Evolutionary conservation across 2,888 invertebrate species (phyloP), one percentile per base, ranked within the genome.

Genomic region (Luperina nickerlii): DNA sequence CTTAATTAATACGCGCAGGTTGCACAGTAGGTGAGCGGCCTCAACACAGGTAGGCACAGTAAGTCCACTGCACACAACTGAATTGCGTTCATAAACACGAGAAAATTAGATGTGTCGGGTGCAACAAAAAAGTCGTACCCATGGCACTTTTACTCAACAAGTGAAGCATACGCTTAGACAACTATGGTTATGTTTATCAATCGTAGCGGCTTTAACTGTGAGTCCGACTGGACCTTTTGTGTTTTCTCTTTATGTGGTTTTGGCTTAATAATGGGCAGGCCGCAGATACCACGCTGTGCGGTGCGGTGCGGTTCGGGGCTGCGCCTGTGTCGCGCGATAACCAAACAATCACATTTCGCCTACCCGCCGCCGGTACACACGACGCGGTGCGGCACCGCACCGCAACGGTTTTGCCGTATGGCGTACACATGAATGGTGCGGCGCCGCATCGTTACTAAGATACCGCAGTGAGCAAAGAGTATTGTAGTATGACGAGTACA

Each of bases 1-100:
- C 66, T 77, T 80, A 70, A 85, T 75, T 51, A 85, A 85, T 83
- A 80, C 74, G 62, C 20, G 65, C 74, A 63, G 76, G 76, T 81
- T 42, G 51, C 68, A 74, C 62, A 45, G 65, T 38, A 74, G 45
- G 65, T 76, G 48, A n/a, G 66, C 65, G 32, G 24, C n/a, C 27
- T 15, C 8, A 3, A 45, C 38, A 51, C 6, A 51, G 11, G 20
- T 32, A 32, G 18, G 8, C 24, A 9, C 69, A 51, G 69, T 57
- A 60, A 38, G 15, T 7, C 18, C 24, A 67, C 51, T 54, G 51
- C 27, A 48, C 5, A 57, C n/a, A 18, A 11, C n/a, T 13, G 38
- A 48, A 27, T 57, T 7, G 24, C 0, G 2, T 24, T 45, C 5
- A 32, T 11, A 20, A 9, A 57, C 18, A 13, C 11, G 32, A 32